Base-by-base conservation (phyloP, 2,888 invertebrate species). In the Agrochola macilenta region DNA sequence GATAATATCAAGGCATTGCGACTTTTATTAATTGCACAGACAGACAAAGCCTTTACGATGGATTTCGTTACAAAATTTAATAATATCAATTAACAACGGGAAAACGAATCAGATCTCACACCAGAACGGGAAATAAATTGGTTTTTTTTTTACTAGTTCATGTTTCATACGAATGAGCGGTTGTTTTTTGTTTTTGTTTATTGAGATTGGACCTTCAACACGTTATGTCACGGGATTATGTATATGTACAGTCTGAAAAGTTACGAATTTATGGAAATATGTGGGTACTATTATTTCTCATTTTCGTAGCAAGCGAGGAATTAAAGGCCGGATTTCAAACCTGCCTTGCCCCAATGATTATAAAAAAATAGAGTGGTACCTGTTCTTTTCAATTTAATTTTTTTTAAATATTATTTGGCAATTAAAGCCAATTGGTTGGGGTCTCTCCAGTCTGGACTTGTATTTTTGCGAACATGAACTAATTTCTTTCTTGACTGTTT, bases 61-160 rank as follows among this genome's bases (percentile, higher is more conserved):
- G 74, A 74, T 72, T n/a, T 74, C n/a, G 65, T 74, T 60, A 74
- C 65, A 76, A 71, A 77, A 82, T 70, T 68, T 43, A 52, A 78
- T 73, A 72, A 74, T 85, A 79, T 78, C 76, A 80, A 82, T 80
- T 80, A 82, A 61, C 68, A 68, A 70, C 54, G 43, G 26, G 23
- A 74, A 82, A 82, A 26, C 57, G 65, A 74, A 69, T 65, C 79
- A 52, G 57, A 60, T 75, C 58, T 74, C 63, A 49, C 12, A 64
- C 39, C 26, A 73, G 69, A 74, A 70, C 39, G 64, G 0, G 9
- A 71, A 72, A 71, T 79, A 76, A 82, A 80, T 69, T 69, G 75
- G n/a, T 52, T 52, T 43, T 66, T 80, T 74, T 82, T 78, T 69
- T 61, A n/a, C 61, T 68, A 73, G 43, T 54, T 72, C 26, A 63